Percentiles rank a stretch among this genome's conserved stretches.
phyloP scores from a whole-genome alignment of 2,113 vertebrate species.

The Narcine bancroftii region DNA sequence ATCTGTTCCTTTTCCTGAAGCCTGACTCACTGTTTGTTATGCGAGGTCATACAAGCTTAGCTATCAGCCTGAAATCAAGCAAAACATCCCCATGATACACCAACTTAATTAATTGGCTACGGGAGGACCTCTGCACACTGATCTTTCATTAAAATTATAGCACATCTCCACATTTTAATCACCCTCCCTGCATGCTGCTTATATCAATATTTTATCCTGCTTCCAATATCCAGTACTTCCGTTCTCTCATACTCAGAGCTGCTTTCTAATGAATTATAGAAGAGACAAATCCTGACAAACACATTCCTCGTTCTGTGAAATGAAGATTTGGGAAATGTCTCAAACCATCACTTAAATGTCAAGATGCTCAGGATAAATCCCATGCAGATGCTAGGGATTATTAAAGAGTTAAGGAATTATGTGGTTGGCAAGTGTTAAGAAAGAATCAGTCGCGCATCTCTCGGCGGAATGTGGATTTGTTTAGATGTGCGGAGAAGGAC shows the following conservation, averaged over 20 bases:
- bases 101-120: not conserved
- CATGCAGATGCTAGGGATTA: too few species aligned
- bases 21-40: not conserved
- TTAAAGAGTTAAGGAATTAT: too few species aligned
- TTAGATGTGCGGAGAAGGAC: too few species aligned
- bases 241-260: not conserved
- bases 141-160: not conserved
- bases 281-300: not conserved
- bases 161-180: not conserved
- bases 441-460: too few species aligned
- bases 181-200: not conserved
- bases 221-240: not conserved
- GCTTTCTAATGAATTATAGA: constrained; percentile 18
- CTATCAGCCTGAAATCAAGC: not conserved
- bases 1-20: not conserved
- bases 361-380: not conserved
- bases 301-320: not conserved
- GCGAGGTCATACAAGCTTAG: not conserved
- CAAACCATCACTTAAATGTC: not conserved
- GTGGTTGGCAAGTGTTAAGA: too few species aligned
- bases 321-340: not conserved
- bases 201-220: constrained; percentile 14
- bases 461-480: too few species aligned
- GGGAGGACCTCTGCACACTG: not conserved
- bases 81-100: not conserved